phyloP scores from a whole-genome alignment of 2,888 invertebrate species.

The Protonemura montana region DNA sequence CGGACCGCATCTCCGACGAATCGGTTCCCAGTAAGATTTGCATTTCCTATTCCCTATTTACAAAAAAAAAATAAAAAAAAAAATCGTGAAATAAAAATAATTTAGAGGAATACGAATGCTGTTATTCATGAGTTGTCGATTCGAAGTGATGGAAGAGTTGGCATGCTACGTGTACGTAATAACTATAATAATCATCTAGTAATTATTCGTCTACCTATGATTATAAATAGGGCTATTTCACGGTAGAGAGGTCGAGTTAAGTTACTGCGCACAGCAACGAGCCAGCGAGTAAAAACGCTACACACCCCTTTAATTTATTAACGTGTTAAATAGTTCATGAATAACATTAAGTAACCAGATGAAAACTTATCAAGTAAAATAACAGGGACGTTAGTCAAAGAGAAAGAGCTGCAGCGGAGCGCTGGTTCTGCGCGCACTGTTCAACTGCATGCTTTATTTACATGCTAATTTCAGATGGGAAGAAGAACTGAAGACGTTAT shows the following conservation, averaged over 20 bases:
- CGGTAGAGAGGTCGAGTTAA: slow-evolving; percentile 24
- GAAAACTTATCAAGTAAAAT: slow-evolving; percentile 29
- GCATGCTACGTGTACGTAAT: background rate
- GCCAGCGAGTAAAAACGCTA: slow-evolving; percentile 33
- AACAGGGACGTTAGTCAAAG: background rate
- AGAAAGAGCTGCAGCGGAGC: background rate
- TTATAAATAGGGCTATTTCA: slow-evolving; percentile 37
- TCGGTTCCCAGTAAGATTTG: background rate
- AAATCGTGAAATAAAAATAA: background rate
- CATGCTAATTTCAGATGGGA: background rate
- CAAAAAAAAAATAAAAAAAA: background rate
- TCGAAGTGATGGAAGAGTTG: background rate
- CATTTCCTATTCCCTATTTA: background rate
- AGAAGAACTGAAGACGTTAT: background rate
- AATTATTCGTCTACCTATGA: slow-evolving; percentile 26
- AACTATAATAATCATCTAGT: background rate
- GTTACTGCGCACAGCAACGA: slow-evolving; percentile 2
- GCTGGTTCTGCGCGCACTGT: background rate
- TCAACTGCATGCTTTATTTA: background rate
- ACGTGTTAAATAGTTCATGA: slow-evolving; percentile 41
- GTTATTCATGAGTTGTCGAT: background rate
- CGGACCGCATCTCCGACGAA: background rate
- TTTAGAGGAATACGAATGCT: no score
- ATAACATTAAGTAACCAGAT: slow-evolving; percentile 36
- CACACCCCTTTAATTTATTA: slow-evolving; percentile 41